These are phyloP conservation scores for Poecilia wingei DNA, from an alignment of 2,797 vertebrate genomes.

Conservation along the genomic window DNA sequence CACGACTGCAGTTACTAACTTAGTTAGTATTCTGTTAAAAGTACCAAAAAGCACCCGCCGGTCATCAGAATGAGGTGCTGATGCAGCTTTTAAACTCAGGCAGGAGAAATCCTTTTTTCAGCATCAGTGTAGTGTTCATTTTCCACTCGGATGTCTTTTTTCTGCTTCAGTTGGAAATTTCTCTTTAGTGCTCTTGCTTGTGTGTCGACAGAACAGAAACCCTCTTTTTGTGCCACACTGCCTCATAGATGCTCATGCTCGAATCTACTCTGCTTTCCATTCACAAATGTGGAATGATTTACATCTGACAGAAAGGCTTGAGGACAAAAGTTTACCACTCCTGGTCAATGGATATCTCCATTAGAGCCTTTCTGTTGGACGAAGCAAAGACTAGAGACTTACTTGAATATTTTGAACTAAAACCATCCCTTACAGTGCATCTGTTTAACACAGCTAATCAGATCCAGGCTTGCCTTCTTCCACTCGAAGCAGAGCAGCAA, in stretches of 20 bases:
- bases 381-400: neutral
- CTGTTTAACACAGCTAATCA: constrained; percentile 58
- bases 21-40: neutral
- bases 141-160: constrained; percentile 20
- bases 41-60: neutral
- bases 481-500: constrained; percentile 27
- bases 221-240: neutral
- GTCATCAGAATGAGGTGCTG: constrained; percentile 21
- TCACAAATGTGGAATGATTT: neutral
- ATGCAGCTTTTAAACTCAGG: constrained; percentile 20
- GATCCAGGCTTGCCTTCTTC: constrained; percentile 58
- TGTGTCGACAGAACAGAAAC: constrained; percentile 28
- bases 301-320: neutral
- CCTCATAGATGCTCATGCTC: neutral
- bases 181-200: neutral
- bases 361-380: neutral
- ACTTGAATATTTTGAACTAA: neutral
- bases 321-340: neutral
- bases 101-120: constrained; percentile 9
- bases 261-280: neutral
- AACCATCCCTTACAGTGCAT: neutral
- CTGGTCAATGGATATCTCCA: neutral
- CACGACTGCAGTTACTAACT: too few species aligned
- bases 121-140: constrained; percentile 14
- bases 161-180: constrained; percentile 15